Conservation (phyloP, 1,140 invertebrate genomes). For the Amphibalanus amphitrite region DNA sequence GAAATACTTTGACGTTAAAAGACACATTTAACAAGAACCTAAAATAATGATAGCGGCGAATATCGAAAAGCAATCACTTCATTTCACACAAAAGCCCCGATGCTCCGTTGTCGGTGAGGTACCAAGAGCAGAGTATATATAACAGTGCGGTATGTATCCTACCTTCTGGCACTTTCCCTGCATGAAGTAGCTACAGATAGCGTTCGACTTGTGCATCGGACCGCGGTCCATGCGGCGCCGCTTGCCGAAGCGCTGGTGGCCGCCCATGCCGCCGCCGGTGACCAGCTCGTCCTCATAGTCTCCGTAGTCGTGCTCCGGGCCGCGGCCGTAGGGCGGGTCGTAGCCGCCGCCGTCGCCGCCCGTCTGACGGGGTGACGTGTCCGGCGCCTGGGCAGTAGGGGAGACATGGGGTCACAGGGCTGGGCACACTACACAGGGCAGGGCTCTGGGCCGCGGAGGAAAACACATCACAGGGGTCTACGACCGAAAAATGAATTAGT, state of each 20-base stretch:
- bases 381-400: slow-evolving; percentile 3
- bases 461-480: no score
- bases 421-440: no score
- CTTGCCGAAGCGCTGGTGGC: background rate
- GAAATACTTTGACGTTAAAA: slow-evolving; percentile 14
- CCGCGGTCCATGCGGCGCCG: slow-evolving; percentile 1
- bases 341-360: background rate
- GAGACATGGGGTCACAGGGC: no score
- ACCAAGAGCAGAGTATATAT: no score
- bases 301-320: background rate
- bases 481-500: no score
- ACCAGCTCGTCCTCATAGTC: slow-evolving; percentile 4
- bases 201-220: slow-evolving; percentile 33
- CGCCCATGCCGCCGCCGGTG: no score
- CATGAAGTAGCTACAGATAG: slow-evolving; percentile 62
- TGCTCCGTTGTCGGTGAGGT: no score
- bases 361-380: background rate
- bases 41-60: no score
- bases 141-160: slow-evolving; percentile 11
- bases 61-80: no score
- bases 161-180: slow-evolving; percentile 72
- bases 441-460: no score
- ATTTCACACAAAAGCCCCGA: no score
- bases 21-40: no score
- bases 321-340: background rate